Evolutionary conservation across 1,140 invertebrate species (phyloP), one percentile per base, ranked within the genome.

Genomic region (Glossosoma conforme): DNA sequence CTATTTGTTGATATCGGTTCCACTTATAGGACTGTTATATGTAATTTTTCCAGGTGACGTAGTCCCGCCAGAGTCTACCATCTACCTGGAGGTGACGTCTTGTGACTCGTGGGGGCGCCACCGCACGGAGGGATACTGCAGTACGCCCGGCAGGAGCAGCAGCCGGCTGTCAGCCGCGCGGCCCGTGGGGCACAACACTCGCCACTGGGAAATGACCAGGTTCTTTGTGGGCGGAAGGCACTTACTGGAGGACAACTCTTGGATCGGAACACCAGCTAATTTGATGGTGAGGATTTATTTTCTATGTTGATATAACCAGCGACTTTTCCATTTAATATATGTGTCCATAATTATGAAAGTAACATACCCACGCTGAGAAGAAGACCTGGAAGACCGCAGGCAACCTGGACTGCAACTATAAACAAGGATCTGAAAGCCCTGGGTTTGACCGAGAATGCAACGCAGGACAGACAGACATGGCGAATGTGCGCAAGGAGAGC

Each of bases 181-280:
- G 41, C 68, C 70, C 2, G 61, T 69, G 24, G 68, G 69, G 41
- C 28, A 44, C n/a, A 60, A 71, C 37, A 41, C 32, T 2, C 58
- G 65, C 17, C 50, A 57, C 20, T 68, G 62, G 0, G 62, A 70
- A 15, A 66, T 62, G 40, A 60, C 68, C 32, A 48, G 70, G 24
- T 73, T 69, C 54, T 75, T 75, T 54, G 55, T 72, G 1, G 72
- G 72, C 1, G 72, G 68, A 36, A 68, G 67, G 44, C 62, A 72
- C 49, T 56, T 71, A 51, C 61, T 74, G 13, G 67, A 66, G 20
- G 68, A 74, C 60, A 62, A 69, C 36, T 61, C 68, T 14, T 48
- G 44, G 44, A 51, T 48, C 0, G 37, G 44, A n/a, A 25, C 36
- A 32, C 50, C 50, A 17, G 21, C 19, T 0, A 37, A 24, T 4